These are phyloP conservation scores for Meiosimyza decipiens DNA, from an alignment of 2,888 invertebrate genomes.

Conservation along the genomic window DNA sequence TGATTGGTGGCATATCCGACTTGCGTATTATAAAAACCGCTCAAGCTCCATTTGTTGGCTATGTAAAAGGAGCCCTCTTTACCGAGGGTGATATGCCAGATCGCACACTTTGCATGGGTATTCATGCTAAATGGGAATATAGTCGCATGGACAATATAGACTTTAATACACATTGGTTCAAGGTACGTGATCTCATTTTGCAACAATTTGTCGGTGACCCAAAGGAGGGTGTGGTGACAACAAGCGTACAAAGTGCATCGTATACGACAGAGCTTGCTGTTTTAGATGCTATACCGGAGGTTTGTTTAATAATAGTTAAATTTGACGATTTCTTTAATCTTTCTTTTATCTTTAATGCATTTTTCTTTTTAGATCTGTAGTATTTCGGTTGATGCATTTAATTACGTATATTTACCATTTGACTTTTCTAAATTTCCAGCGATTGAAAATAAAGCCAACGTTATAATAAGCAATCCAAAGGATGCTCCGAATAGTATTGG, in stretches of 20 bases:
- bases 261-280: constrained; percentile 44
- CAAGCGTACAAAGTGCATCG: constrained; percentile 46
- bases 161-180: constrained; percentile 43
- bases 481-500: constrained; percentile 43
- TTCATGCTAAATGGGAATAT: constrained; percentile 47
- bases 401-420: constrained; percentile 42
- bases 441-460: constrained; percentile 37
- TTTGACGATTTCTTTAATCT: background rate
- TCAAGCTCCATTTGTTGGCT: constrained; percentile 46
- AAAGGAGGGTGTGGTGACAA: constrained; percentile 42
- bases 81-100: constrained; percentile 48
- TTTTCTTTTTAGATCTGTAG: constrained; percentile 42
- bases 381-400: constrained; percentile 41
- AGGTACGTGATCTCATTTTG: constrained; percentile 44
- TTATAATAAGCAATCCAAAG: constrained; percentile 38
- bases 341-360: background rate
- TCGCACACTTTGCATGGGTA: constrained; percentile 45
- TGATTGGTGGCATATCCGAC: constrained; percentile 44
- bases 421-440: constrained; percentile 47
- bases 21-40: constrained; percentile 47
- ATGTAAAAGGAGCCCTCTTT: constrained; percentile 45
- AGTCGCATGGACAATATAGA: constrained; percentile 42
- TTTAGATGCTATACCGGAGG: constrained; percentile 45
- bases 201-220: constrained; percentile 46
- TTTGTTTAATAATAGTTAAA: constrained; percentile 10